Evolutionary conservation across 1,140 invertebrate genomes (phyloP).

Genomic region (Papilio dardanus): DNA sequence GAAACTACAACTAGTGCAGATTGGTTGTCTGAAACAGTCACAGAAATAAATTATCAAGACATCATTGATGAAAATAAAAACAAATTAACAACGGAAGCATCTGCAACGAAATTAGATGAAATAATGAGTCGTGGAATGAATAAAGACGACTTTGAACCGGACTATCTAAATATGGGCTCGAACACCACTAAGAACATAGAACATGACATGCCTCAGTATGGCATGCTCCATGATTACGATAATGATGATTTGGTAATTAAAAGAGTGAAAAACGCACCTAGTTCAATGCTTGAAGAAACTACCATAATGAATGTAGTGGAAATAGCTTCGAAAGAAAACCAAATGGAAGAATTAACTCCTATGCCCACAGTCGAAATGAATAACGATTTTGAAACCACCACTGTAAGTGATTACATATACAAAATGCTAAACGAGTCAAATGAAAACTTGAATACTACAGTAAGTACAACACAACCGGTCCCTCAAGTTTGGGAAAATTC

Average conservation of each 20-base stretch:
- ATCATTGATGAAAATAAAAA: slow-evolving; percentile 58
- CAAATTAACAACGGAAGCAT: slow-evolving; percentile 54
- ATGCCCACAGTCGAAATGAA: slow-evolving; percentile 39
- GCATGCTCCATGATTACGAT: slow-evolving; percentile 71
- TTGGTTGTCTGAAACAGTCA: slow-evolving; percentile 66
- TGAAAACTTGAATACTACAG: slow-evolving; percentile 24
- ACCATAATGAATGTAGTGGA: slow-evolving; percentile 41
- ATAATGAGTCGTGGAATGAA: slow-evolving; percentile 56
- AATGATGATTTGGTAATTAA: slow-evolving; percentile 65
- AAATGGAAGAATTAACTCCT: slow-evolving; percentile 37
- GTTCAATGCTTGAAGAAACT: slow-evolving; percentile 47
- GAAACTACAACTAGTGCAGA: slow-evolving; percentile 61
- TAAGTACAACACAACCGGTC: slow-evolving; percentile 33
- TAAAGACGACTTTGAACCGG: slow-evolving; percentile 74
- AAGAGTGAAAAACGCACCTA: slow-evolving; percentile 70
- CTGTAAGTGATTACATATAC: slow-evolving; percentile 67
- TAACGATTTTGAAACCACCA: slow-evolving; percentile 56
- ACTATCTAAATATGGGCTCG: slow-evolving; percentile 68
- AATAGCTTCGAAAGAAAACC: slow-evolving; percentile 28
- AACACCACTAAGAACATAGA: slow-evolving; percentile 59
- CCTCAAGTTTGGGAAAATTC: slow-evolving; percentile 75
- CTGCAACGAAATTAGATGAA: slow-evolving; percentile 59
- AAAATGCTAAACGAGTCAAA: slow-evolving; percentile 48
- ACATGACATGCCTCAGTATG: slow-evolving; percentile 61
- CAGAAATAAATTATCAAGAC: slow-evolving; percentile 65